Evolutionary conservation across 1,140 invertebrate genomes (phyloP), one percentile per base, ranked within the genome.

Genomic region (Galendromus occidentalis): DNA sequence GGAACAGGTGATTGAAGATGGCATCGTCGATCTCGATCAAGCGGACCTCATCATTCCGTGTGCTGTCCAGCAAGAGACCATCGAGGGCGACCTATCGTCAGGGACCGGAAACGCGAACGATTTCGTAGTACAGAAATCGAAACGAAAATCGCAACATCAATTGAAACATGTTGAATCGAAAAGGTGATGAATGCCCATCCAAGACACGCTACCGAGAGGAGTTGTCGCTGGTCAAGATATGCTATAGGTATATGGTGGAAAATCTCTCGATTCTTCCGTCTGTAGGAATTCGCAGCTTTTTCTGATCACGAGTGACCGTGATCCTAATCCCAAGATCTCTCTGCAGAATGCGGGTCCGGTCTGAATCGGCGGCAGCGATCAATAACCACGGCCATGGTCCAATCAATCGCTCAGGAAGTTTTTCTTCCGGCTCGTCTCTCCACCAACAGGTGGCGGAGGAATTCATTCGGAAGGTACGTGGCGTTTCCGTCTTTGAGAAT

Each of bases 21-120:
- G 51, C 20, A 59, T 59, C 25, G 51, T 59, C 51, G 51, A 59
- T 17, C 51, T 59, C 14, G 51, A 59, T 59, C 51, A 59, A 22
- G 51, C 51, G 14, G 51, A 59, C 25, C 51, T 59, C 12, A 59
- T 59, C 22, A 59, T 59, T 9, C 51, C 51, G n/a, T 33, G 25
- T 22, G 51, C 14, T 14, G 51, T 25, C 14, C 51, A 59, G 9
- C 25, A 59, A 25, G 51, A 29, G 4, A 22, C 25, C 25, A 59
- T 33, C 22, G 25, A 25, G 22, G 51, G 6, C 4, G 33, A 17
- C 51, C 4, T 14, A 17, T n/a, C n/a, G n/a, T 17, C 51, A 17
- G 33, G 20, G 25, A 25, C 14, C 25, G 51, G 51, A 18, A 47
- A 47, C 33, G 33, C 9, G 33, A 4, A 39, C 33, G 33, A 39